Evolutionary conservation across 2,888 invertebrate genomes (phyloP), one percentile per base, ranked within the genome.

Genomic region (Zygaena filipendulae): DNA sequence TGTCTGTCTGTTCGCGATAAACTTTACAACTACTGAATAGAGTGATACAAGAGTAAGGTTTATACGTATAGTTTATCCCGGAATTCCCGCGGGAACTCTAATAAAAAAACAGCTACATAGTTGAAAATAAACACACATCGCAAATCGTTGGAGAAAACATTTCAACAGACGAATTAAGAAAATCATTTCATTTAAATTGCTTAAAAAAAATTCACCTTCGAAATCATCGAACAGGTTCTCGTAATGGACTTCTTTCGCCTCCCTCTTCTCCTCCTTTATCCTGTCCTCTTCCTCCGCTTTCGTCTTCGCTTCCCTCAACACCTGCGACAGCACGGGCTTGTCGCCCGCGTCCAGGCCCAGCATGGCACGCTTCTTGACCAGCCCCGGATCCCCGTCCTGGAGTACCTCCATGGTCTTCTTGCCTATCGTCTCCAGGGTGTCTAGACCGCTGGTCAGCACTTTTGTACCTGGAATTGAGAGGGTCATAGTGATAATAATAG

Each of bases 361-460:
- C 47, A 90, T 81, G 1, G 88, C 87, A 20, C 88, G 69, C 52
- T 90, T 90, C 49, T 91, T 91, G 43, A 88, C 90, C 9, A 95
- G 66, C 0, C 94, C 91, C 0, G 95, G 95, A 64, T 96, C 95
- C 13, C 94, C 94, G 33, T 96, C 95, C 59, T 95, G 94, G 1
- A 96, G 69, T 0, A 93, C 93, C 54, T 92, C 90, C 88, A 95
- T 94, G 0, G 96, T 97, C 60, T 95, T 95, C 60, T 95, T 95
- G 4, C 97, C 97, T 40, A 97, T 91, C 0, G 90, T 89, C 67
- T 97, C 97, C 24, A 97, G 68, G 0, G 95, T 95, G 53, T 93
- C 95, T 12, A 93, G 68, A 11, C 93, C 91, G 1, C 91, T 90
- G 9, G 86, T 82, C 40, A 93, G 82, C 1, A 93, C 91, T 72